Percentiles rank a stretch among this genome's conserved stretches.
These are phyloP conservation scores for Latrodectus elegans DNA, from an alignment of 2,888 invertebrate species.

Conservation along the genomic window DNA sequence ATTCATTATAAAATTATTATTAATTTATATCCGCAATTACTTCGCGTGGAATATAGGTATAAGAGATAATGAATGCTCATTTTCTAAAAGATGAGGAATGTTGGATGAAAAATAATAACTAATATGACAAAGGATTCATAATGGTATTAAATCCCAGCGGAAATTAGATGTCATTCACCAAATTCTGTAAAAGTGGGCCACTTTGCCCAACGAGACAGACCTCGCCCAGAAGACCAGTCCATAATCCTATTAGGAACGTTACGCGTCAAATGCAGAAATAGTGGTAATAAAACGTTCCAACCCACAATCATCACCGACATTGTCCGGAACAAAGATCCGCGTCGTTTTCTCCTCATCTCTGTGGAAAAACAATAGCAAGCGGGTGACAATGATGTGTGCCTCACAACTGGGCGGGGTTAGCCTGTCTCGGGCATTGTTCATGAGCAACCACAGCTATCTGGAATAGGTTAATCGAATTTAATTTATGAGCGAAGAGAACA, in stretches of 20 bases:
- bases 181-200: neutral
- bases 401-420: neutral
- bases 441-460: neutral
- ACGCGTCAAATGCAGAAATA: neutral
- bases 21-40: no score
- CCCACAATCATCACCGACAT: neutral
- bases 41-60: no score
- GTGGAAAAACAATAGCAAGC: neutral
- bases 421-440: neutral
- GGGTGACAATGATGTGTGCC: conserved; percentile 3
- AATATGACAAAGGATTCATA: no score
- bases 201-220: neutral
- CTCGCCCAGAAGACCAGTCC: neutral
- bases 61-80: no score
- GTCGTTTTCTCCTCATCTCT: neutral
- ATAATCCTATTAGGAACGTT: neutral
- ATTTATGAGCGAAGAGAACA: neutral
- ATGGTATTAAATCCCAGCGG: neutral
- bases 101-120: no score
- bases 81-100: no score
- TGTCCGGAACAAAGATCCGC: neutral
- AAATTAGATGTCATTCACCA: neutral
- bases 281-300: neutral
- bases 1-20: no score
- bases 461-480: neutral